Evolutionary conservation across 2,888 invertebrate species (phyloP).

Genomic region (Drosophila kokeensis): DNA sequence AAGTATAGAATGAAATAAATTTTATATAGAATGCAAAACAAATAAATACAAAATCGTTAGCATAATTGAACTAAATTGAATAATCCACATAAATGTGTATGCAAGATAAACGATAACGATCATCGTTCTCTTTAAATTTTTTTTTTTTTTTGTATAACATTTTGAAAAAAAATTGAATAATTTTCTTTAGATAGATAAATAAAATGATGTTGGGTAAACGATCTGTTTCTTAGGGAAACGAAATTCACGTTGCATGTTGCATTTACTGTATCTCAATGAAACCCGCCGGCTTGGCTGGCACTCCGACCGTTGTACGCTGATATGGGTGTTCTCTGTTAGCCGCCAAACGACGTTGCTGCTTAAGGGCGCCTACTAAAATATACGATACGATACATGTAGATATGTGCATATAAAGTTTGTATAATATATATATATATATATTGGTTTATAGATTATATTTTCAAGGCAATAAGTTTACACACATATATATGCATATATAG

Average conservation of each 20-base stretch:
- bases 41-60: slow-evolving; percentile 43
- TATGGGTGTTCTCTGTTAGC: slow-evolving; percentile 96
- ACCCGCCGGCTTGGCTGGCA: slow-evolving; percentile 87
- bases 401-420: slow-evolving; percentile 48
- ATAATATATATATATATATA: slow-evolving; percentile 40
- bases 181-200: slow-evolving; percentile 33
- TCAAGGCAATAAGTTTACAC: slow-evolving; percentile 45
- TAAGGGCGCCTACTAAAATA: slow-evolving; percentile 85
- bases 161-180: slow-evolving; percentile 24
- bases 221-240: slow-evolving; percentile 37
- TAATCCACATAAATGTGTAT: slow-evolving; percentile 27
- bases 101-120: slow-evolving; percentile 13
- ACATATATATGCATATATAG: slow-evolving; percentile 37
- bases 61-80: slow-evolving; percentile 68
- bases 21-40: slow-evolving; percentile 26
- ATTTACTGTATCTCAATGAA: slow-evolving; percentile 82
- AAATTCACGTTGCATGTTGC: slow-evolving; percentile 38
- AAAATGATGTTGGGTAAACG: slow-evolving; percentile 10
- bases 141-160: not conserved
- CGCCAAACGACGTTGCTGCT: slow-evolving; percentile 94
- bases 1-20: slow-evolving; percentile 21
- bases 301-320: slow-evolving; percentile 93
- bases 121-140: not conserved
- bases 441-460: slow-evolving; percentile 39
- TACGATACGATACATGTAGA: slow-evolving; percentile 78